Conservation (phyloP, 2,113 vertebrate genomes). For the Mionectes macconnelli region DNA sequence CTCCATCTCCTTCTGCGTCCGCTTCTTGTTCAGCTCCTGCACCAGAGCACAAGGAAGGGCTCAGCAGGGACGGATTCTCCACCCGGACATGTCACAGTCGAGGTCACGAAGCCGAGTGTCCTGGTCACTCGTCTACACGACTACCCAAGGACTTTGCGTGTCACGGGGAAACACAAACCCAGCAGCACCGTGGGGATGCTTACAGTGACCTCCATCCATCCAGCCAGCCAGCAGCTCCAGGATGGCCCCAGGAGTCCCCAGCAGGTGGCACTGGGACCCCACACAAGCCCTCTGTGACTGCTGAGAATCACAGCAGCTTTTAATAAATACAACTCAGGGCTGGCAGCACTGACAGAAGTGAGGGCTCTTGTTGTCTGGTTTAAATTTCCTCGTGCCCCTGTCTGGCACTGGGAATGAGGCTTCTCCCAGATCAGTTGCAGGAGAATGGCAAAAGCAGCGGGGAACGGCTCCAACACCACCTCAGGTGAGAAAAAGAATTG, state of each 20-base stretch:
- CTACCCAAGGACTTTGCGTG: rapidly evolving
- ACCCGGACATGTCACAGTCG: background rate
- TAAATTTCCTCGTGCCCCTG: background rate
- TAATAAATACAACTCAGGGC: too few relatives aligned
- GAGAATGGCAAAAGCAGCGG: background rate
- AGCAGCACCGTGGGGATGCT: rapidly evolving
- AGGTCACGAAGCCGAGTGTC: rapidly evolving
- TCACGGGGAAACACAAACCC: background rate
- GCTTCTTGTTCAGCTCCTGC: slow-evolving; percentile 96
- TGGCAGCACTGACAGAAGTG: rapidly evolving
- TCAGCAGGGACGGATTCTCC: background rate
- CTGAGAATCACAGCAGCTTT: background rate
- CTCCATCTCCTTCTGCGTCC: slow-evolving; percentile 98
- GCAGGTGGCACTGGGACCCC: slow-evolving; percentile 43
- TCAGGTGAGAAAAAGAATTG: background rate
- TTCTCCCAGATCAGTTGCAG: rapidly evolving
- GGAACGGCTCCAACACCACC: background rate
- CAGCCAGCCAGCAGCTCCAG: background rate
- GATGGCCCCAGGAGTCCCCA: background rate
- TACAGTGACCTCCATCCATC: rapidly evolving
- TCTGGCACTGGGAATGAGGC: background rate
- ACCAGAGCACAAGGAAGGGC: background rate
- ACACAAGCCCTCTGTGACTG: background rate
- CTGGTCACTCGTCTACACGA: rapidly evolving
- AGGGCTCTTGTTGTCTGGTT: background rate